Percentiles rank a stretch among this genome's conserved stretches.
Evolutionary conservation across 2,888 invertebrate genomes (phyloP).

Genomic region (Tipula confusa): DNA sequence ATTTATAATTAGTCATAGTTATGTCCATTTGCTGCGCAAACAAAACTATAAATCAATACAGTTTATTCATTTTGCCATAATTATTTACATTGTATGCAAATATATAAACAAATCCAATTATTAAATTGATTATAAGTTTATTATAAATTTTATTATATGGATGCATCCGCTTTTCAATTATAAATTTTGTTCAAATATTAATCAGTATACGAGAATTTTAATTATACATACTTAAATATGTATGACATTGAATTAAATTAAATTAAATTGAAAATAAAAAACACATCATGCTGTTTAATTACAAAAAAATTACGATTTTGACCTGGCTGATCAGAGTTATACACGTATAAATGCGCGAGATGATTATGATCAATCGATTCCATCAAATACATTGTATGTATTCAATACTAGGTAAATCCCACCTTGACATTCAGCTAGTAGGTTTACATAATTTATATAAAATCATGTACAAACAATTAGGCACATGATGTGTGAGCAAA

Average conservation of each 20-base stretch:
- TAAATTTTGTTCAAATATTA: background rate
- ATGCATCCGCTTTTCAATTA: background rate
- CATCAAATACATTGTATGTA: background rate
- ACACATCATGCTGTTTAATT: background rate
- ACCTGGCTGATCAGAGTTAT: background rate
- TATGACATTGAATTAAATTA: background rate
- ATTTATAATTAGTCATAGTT: too few species aligned
- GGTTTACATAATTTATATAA: background rate
- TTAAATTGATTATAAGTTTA: background rate
- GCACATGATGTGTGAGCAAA: background rate
- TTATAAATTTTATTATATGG: background rate
- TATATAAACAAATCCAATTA: background rate
- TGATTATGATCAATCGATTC: background rate
- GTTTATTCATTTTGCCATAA: background rate
- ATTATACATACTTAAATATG: background rate
- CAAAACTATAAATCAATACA: too few species aligned
- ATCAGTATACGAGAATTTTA: background rate
- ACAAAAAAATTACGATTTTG: background rate
- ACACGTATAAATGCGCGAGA: background rate
- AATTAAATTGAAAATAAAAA: background rate
- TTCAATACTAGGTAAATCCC: background rate
- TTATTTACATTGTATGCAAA: background rate
- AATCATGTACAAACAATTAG: background rate
- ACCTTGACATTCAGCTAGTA: background rate
- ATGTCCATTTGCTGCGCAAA: too few species aligned